Conservation (phyloP, 2,888 invertebrate species). For the Syrphus vitripennis region DNA sequence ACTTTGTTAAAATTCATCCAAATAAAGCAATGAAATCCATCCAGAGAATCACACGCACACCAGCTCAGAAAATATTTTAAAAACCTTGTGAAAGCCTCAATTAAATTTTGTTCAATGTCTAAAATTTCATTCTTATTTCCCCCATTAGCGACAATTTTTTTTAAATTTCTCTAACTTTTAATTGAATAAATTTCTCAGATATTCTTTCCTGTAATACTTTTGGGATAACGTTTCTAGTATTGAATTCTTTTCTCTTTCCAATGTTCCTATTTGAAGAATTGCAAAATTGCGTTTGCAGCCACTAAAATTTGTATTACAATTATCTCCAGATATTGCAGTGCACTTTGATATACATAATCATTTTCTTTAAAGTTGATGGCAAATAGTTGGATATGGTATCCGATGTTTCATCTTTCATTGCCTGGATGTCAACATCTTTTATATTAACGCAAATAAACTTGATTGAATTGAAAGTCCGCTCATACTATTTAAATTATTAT, state of each 20-base stretch:
- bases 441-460: slow-evolving; percentile 54
- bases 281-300: slow-evolving; percentile 25
- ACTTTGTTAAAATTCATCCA: background rate
- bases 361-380: slow-evolving; percentile 11
- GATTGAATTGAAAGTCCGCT: too few species aligned
- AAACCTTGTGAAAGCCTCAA: background rate
- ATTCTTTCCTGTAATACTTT: slow-evolving; percentile 16
- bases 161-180: slow-evolving; percentile 23
- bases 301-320: slow-evolving; percentile 29
- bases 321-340: slow-evolving; percentile 43
- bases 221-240: slow-evolving; percentile 21
- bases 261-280: slow-evolving; percentile 21
- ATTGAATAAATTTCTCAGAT: slow-evolving; percentile 27
- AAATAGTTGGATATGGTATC: slow-evolving; percentile 24
- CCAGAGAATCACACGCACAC: background rate
- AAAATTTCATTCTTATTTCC: background rate
- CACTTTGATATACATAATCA: slow-evolving; percentile 40
- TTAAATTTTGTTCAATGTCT: background rate
- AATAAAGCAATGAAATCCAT: background rate
- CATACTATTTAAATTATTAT: too few species aligned
- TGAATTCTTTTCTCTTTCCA: slow-evolving; percentile 17
- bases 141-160: background rate
- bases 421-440: slow-evolving; percentile 54
- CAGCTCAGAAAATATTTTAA: background rate
- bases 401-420: slow-evolving; percentile 27